phyloP scores from a whole-genome alignment of 2,797 vertebrate genomes.

The Spea hammondii region DNA sequence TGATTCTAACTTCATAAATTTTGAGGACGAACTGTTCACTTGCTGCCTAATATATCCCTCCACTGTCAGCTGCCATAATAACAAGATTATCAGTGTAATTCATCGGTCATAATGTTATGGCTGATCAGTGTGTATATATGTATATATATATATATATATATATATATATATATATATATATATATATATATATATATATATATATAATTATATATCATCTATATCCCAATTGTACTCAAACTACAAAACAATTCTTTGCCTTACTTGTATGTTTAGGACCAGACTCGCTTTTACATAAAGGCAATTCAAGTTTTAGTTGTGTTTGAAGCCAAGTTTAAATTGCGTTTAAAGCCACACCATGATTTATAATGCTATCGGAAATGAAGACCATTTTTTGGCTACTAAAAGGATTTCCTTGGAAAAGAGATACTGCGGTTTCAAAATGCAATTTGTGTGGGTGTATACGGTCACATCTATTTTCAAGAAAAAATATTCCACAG shows the following conservation, averaged over 20 bases:
- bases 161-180: too few relatives aligned
- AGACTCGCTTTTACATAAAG: background rate
- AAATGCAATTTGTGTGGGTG: slow-evolving; percentile 21
- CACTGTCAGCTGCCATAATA: too few relatives aligned
- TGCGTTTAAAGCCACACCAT: slow-evolving; percentile 5
- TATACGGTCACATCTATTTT: background rate
- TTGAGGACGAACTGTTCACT: too few relatives aligned
- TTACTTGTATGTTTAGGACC: background rate
- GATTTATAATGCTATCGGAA: slow-evolving; percentile 21
- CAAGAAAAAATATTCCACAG: background rate
- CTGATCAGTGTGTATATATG: too few relatives aligned
- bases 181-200: too few relatives aligned
- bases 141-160: too few relatives aligned
- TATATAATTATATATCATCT: too few relatives aligned
- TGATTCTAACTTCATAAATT: too few relatives aligned
- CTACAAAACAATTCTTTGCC: background rate
- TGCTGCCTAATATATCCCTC: too few relatives aligned
- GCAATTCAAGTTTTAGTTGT: slow-evolving; percentile 1
- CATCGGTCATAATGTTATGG: too few relatives aligned
- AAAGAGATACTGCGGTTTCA: slow-evolving; percentile 16
- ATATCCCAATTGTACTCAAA: too few relatives aligned
- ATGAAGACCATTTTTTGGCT: slow-evolving; percentile 4
- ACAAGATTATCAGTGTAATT: too few relatives aligned
- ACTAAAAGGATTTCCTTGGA: slow-evolving; percentile 13
- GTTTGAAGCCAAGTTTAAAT: background rate